phyloP scores from a whole-genome alignment of 2,797 vertebrate species.

The Coluber constrictor region DNA sequence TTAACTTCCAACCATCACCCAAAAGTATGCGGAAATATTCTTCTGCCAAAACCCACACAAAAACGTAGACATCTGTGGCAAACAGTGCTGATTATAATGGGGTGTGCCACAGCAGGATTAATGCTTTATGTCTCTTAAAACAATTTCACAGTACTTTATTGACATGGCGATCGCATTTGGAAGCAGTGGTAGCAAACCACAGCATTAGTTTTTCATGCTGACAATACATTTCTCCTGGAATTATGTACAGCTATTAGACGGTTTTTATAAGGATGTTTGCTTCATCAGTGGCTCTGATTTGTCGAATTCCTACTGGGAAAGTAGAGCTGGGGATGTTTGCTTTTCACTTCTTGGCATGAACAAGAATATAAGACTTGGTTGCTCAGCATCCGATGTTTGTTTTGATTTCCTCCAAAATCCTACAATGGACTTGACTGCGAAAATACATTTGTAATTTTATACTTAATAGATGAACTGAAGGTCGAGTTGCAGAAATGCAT shows the following conservation, averaged over 20 bases:
- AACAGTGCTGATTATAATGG: neutral
- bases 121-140: conserved; percentile 1
- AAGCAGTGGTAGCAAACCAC: neutral
- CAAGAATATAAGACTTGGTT: neutral
- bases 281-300: neutral
- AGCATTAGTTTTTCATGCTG: conserved; percentile 6
- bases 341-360: neutral
- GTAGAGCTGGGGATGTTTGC: neutral
- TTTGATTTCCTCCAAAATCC: neutral
- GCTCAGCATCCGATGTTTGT: neutral
- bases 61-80: neutral
- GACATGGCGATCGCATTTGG: neutral
- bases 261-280: conserved; percentile 16
- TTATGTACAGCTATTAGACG: neutral
- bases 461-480: neutral
- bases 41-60: neutral
- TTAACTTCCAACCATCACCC: neutral
- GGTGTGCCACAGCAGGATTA: neutral
- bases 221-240: neutral
- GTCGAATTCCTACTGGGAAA: neutral
- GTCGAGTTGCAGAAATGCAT: neutral
- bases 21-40: neutral
- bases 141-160: neutral
- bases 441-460: neutral
- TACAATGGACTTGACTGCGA: neutral